phyloP scores from a whole-genome alignment of 2,113 vertebrate species.

The Rhinichthys klamathensis region DNA sequence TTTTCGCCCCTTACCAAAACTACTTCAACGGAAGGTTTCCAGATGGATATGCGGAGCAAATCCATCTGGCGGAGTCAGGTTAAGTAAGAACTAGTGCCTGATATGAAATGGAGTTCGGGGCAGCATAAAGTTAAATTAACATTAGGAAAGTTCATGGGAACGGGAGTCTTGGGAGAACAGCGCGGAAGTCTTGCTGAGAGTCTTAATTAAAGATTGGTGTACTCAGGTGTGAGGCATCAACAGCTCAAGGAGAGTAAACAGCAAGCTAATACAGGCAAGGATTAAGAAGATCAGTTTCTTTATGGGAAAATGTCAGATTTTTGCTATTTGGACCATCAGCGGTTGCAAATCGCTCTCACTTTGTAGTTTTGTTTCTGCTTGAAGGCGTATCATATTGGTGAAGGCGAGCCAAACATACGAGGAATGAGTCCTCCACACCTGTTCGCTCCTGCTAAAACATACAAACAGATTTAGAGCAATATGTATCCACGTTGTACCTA shows the following conservation, averaged over 20 bases:
- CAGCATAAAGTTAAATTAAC: conserved; percentile 4
- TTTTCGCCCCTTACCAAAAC: too few species aligned
- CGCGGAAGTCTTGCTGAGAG: conserved; percentile 14
- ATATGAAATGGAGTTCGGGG: not conserved
- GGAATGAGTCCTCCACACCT: not conserved
- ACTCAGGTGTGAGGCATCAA: conserved; percentile 20
- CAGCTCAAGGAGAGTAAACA: conserved; percentile 20
- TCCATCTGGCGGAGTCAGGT: too few species aligned
- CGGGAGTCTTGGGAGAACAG: not conserved
- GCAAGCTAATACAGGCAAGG: not conserved
- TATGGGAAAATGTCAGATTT: conserved; percentile 33
- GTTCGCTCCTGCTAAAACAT: not conserved
- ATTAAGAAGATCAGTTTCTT: conserved; percentile 29
- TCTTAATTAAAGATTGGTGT: conserved; percentile 32
- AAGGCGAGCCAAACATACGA: not conserved
- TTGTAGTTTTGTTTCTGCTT: not conserved
- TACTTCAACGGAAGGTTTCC: too few species aligned
- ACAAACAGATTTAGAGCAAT: conserved; percentile 26
- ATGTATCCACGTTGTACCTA: conserved; percentile 9
- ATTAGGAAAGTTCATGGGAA: not conserved
- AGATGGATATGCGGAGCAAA: too few species aligned
- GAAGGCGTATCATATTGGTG: not conserved
- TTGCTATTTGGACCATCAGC: not conserved
- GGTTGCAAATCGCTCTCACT: not conserved
- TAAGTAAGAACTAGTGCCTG: not conserved